Conservation (phyloP, 2,113 vertebrate species). For the Pongo pygmaeus region DNA sequence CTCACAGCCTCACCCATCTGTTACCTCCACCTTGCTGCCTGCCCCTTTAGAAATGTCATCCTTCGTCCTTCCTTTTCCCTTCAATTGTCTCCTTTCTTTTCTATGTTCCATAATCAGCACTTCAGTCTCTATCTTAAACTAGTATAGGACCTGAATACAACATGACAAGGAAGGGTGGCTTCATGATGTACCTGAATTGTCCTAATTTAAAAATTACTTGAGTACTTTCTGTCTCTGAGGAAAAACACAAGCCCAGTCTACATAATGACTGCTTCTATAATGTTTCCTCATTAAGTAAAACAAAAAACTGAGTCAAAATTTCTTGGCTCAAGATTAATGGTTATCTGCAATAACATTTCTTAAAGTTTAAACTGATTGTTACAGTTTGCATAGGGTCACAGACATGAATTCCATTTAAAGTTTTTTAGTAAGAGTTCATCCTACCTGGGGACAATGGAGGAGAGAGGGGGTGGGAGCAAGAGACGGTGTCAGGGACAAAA, state of each 20-base stretch:
- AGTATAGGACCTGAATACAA: neutral
- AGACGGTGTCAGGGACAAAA: neutral
- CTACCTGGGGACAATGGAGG: neutral
- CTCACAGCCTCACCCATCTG: neutral
- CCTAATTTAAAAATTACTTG: neutral
- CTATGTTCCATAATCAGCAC: neutral
- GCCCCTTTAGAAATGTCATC: neutral
- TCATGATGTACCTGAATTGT: neutral
- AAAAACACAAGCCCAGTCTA: neutral
- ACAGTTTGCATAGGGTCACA: neutral
- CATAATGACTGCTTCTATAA: neutral
- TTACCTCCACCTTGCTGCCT: neutral
- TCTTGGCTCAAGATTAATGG: conserved; percentile 26
- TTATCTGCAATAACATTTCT: neutral
- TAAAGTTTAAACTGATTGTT: neutral
- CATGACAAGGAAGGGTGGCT: neutral
- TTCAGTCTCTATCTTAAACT: neutral
- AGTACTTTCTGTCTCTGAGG: neutral
- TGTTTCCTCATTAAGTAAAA: neutral
- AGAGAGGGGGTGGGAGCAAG: neutral
- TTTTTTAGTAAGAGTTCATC: neutral
- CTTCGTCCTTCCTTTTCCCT: neutral
- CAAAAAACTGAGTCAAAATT: conserved; percentile 12
- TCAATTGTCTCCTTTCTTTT: neutral
- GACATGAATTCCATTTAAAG: neutral